Conservation (phyloP, 1,140 invertebrate genomes). For the Acromyrmex heyeri region DNA sequence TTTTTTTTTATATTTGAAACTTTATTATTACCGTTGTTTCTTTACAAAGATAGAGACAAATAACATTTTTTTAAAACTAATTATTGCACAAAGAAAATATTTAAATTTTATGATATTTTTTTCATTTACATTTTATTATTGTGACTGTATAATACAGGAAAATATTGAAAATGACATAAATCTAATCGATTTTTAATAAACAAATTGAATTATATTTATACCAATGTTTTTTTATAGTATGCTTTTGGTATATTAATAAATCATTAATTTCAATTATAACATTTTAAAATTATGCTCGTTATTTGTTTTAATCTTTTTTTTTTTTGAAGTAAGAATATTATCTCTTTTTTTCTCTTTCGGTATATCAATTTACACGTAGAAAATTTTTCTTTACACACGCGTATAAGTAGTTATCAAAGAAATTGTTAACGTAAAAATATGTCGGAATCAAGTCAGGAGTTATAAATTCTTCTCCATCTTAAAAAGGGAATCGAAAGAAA, state of each 20-base stretch:
- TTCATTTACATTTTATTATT: background rate
- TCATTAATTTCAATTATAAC: background rate
- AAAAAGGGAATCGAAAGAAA: background rate
- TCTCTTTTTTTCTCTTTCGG: background rate
- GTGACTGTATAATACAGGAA: background rate
- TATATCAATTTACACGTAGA: background rate
- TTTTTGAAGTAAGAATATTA: background rate
- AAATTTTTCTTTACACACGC: background rate
- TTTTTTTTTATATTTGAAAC: background rate
- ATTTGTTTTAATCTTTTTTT: background rate
- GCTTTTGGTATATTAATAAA: background rate
- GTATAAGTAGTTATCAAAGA: background rate
- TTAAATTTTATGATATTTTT: background rate
- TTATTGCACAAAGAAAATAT: background rate
- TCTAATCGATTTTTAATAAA: background rate
- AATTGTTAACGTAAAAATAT: background rate
- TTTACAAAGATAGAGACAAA: background rate
- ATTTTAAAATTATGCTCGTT: background rate
- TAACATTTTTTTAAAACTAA: background rate
- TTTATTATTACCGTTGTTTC: background rate
- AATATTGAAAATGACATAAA: background rate
- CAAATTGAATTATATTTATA: background rate
- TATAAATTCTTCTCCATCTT: conserved; percentile 8
- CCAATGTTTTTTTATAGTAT: background rate
- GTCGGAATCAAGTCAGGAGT: background rate